These are phyloP conservation scores for Pimephales promelas DNA, from an alignment of 2,113 vertebrate species.

Conservation along the genomic window DNA sequence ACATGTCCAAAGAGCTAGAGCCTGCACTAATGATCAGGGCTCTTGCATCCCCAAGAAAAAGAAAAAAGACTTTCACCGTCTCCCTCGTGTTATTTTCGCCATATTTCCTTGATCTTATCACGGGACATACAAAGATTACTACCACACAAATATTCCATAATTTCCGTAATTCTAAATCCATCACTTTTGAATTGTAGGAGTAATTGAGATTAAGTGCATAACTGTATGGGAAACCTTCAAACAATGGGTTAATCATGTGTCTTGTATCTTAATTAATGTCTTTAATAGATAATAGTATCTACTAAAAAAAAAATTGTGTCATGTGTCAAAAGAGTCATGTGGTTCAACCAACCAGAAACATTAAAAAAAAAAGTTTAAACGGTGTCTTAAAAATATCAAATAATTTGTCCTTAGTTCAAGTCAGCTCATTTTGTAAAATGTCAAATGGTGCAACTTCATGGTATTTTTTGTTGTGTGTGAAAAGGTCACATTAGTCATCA, in stretches of 20 bases:
- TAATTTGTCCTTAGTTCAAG: background rate
- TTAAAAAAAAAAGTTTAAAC: background rate
- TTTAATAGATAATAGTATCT: background rate
- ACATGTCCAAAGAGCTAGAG: constrained; percentile 62
- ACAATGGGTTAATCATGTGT: background rate
- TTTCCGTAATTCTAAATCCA: constrained; percentile 1
- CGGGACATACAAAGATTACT: background rate
- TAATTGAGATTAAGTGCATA: background rate
- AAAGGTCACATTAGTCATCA: background rate
- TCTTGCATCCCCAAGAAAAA: constrained; percentile 51
- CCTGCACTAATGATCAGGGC: constrained; percentile 71
- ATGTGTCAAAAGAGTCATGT: too few relatives aligned
- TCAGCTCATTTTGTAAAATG: background rate
- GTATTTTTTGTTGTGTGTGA: background rate
- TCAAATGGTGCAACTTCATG: background rate
- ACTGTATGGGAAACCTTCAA: background rate
- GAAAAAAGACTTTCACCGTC: constrained; percentile 20
- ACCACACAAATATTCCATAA: background rate
- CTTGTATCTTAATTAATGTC: background rate
- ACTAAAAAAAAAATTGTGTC: too few relatives aligned
- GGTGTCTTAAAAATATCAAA: background rate
- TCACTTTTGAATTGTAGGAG: background rate
- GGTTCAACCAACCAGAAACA: background rate
- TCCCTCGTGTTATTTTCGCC: background rate
- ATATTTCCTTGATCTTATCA: background rate